Percentiles rank a stretch among this genome's conserved stretches.
Conservation (phyloP, 2,888 invertebrate genomes). For the Dolomedes plantarius region DNA sequence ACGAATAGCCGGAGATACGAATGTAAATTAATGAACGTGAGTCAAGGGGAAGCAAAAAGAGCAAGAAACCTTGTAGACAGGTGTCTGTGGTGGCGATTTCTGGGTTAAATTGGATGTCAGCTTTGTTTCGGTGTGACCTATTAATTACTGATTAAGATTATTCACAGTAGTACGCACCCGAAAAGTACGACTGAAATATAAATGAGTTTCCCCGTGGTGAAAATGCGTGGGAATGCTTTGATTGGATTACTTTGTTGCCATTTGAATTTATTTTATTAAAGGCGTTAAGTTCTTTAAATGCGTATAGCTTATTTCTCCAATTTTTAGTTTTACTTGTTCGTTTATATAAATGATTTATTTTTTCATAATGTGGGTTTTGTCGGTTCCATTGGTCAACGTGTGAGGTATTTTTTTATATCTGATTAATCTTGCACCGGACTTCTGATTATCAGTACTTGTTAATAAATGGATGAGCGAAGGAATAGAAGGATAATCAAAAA, state of each 20-base stretch:
- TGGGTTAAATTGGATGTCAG: slow-evolving; percentile 52
- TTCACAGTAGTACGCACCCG: background rate
- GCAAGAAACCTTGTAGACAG: slow-evolving; percentile 12
- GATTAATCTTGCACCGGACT: no score
- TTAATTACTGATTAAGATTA: slow-evolving; percentile 36
- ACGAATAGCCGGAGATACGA: slow-evolving; percentile 22
- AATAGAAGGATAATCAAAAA: no score
- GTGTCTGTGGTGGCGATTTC: slow-evolving; percentile 25
- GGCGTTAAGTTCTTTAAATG: no score
- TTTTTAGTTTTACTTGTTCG: no score
- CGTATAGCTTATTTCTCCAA: no score
- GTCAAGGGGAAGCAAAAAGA: background rate
- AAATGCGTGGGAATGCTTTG: background rate
- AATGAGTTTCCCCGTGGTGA: background rate
- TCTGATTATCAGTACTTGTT: no score
- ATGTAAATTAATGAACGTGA: slow-evolving; percentile 25
- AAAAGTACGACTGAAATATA: background rate
- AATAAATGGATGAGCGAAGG: no score
- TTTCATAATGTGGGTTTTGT: no score
- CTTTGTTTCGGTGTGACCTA: slow-evolving; percentile 20
- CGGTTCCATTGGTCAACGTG: no score
- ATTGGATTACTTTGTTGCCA: background rate
- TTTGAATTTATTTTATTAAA: background rate
- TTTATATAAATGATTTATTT: no score
- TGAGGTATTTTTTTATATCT: no score